Evolutionary conservation across 2,888 invertebrate species (phyloP).

Genomic region (Axea sp.): DNA sequence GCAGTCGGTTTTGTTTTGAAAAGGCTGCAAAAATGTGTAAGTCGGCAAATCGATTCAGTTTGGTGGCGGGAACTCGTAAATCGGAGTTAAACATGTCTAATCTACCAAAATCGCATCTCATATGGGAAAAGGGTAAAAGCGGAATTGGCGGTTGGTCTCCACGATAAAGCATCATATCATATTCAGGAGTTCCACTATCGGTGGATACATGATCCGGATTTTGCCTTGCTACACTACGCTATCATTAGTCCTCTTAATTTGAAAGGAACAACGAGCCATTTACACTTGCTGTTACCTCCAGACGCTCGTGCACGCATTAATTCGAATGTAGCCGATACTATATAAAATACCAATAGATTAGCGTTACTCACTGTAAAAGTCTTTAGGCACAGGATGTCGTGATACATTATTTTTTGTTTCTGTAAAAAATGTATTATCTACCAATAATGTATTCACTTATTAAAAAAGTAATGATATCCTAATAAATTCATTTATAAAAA

Average conservation of each 20-base stretch:
- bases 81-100: conserved; percentile 37
- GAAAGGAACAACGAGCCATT: conserved; percentile 73
- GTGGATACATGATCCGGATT: conserved; percentile 67
- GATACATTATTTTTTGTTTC: no score
- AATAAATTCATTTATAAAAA: no score
- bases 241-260: conserved; percentile 75
- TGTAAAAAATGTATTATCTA: no score
- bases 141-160: conserved; percentile 47
- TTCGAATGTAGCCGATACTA: conserved; percentile 24
- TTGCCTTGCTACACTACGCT: conserved; percentile 61
- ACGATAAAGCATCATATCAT: conserved; percentile 64
- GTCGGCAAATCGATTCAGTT: conserved; percentile 4
- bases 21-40: not conserved
- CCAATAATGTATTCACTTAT: no score
- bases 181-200: conserved; percentile 69
- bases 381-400: conserved; percentile 1
- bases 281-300: conserved; percentile 70
- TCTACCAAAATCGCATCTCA: conserved; percentile 29
- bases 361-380: conserved; percentile 22
- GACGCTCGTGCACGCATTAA: conserved; percentile 42
- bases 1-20: not conserved
- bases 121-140: conserved; percentile 36
- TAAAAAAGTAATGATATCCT: no score
- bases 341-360: conserved; percentile 30
- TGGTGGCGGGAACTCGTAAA: conserved; percentile 10